Percentiles rank a stretch among this genome's conserved stretches.
Conservation (phyloP, 1,140 invertebrate genomes). For the Luehdorfia chinensis region DNA sequence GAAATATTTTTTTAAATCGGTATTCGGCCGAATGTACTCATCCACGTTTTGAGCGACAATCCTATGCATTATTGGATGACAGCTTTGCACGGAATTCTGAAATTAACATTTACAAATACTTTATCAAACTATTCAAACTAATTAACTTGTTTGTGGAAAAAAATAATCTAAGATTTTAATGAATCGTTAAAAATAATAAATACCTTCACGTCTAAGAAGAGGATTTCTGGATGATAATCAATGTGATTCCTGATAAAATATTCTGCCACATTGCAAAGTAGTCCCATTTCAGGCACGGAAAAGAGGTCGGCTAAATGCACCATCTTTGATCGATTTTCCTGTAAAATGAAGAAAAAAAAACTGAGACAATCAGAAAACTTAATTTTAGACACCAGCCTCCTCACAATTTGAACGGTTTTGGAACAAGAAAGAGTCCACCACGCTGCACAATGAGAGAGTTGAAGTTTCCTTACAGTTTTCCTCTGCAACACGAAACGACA, state of each 20-base stretch:
- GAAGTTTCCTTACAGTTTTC: too few relatives aligned
- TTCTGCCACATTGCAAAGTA: conserved; percentile 95
- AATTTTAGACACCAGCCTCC: not conserved
- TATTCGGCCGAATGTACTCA: conserved; percentile 89
- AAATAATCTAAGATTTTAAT: too few relatives aligned
- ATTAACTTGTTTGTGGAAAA: too few relatives aligned
- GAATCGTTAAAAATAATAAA: not conserved
- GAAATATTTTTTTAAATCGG: conserved; percentile 86
- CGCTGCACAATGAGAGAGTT: too few relatives aligned
- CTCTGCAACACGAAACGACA: too few relatives aligned
- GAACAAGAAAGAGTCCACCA: too few relatives aligned
- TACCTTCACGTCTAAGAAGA: conserved; percentile 97
- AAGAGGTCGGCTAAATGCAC: conserved; percentile 98
- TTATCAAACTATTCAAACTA: conserved; percentile 13
- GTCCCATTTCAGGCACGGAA: conserved; percentile 96
- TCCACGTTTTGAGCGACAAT: conserved; percentile 88
- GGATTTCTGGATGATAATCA: conserved; percentile 96
- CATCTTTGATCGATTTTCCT: conserved; percentile 89
- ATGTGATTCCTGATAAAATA: conserved; percentile 94
- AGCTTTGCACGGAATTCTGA: conserved; percentile 91
- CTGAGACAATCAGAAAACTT: too few relatives aligned
- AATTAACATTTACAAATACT: conserved; percentile 40
- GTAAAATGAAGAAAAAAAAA: conserved; percentile 43
- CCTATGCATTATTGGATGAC: conserved; percentile 95
- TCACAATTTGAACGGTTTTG: not conserved